phyloP scores from a whole-genome alignment of 2,888 invertebrate species.

The Melieria picta region DNA sequence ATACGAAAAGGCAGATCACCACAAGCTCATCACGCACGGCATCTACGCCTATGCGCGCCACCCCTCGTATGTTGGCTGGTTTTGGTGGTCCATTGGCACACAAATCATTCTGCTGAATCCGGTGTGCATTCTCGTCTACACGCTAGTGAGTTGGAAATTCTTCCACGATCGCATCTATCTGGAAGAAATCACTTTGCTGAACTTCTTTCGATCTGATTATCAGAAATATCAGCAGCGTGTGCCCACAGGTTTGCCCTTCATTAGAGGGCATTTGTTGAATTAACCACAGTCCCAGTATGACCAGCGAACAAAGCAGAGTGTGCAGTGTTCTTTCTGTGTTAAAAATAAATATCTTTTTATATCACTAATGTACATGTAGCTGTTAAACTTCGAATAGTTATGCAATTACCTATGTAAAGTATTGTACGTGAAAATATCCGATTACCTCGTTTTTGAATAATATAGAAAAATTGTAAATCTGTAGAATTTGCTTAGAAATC shows the following conservation, averaged over 20 bases:
- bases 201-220: conserved; percentile 93
- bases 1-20: conserved; percentile 80
- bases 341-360: too few species aligned
- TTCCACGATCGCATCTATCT: conserved; percentile 86
- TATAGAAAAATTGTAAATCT: too few species aligned
- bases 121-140: conserved; percentile 82
- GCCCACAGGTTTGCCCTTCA: conserved; percentile 88
- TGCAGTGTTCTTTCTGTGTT: too few species aligned
- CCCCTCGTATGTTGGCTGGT: conserved; percentile 99
- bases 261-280: conserved; percentile 70
- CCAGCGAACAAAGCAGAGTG: too few species aligned
- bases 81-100: conserved; percentile 98
- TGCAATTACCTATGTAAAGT: too few species aligned
- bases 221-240: conserved; percentile 85
- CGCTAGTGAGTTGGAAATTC: conserved; percentile 88
- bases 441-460: too few species aligned
- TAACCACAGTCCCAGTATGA: conserved; percentile 21
- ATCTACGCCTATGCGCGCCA: conserved; percentile 88
- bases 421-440: too few species aligned
- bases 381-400: too few species aligned
- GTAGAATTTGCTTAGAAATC: too few species aligned
- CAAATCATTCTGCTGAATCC: conserved; percentile 95
- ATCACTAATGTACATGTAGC: too few species aligned
- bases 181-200: conserved; percentile 89
- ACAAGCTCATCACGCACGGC: conserved; percentile 88